Evolutionary conservation across 2,113 vertebrate species (phyloP).

Genomic region (Spea bombifrons): DNA sequence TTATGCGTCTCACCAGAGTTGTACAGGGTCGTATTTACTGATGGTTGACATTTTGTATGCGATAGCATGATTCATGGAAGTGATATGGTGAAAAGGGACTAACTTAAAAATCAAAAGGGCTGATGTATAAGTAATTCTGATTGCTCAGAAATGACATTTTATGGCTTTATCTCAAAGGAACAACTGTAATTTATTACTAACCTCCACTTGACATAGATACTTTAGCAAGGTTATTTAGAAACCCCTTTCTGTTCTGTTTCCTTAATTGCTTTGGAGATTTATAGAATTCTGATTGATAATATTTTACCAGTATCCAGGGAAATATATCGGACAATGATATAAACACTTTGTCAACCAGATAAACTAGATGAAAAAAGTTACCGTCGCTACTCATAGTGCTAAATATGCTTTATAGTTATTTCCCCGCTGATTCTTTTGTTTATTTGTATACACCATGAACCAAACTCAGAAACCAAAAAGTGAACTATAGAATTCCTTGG

Average conservation of each 20-base stretch:
- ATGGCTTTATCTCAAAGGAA: slow-evolving; percentile 21
- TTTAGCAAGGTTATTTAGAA: slow-evolving; percentile 42
- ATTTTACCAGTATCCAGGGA: slow-evolving; percentile 40
- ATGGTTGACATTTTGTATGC: background rate
- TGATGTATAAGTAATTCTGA: slow-evolving; percentile 8
- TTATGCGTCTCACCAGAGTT: background rate
- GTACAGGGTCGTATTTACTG: background rate
- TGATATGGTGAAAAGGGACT: background rate
- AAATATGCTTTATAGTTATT: no score
- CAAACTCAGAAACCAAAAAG: no score
- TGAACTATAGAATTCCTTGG: no score
- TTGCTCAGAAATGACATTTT: slow-evolving; percentile 16
- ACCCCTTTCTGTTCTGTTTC: slow-evolving; percentile 30
- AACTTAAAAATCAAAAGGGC: background rate
- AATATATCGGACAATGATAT: slow-evolving; percentile 28
- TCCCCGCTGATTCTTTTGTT: no score
- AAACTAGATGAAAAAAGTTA: background rate
- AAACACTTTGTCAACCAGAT: slow-evolving; percentile 40
- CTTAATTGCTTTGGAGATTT: slow-evolving; percentile 46
- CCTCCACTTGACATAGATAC: slow-evolving; percentile 29
- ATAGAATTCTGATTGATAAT: slow-evolving; percentile 46
- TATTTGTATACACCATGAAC: no score
- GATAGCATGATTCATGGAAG: background rate
- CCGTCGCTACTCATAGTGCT: background rate
- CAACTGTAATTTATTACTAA: slow-evolving; percentile 24